These are phyloP conservation scores for Dipodomys spectabilis DNA, from an alignment of 2,113 vertebrate genomes.

Conservation along the genomic window DNA sequence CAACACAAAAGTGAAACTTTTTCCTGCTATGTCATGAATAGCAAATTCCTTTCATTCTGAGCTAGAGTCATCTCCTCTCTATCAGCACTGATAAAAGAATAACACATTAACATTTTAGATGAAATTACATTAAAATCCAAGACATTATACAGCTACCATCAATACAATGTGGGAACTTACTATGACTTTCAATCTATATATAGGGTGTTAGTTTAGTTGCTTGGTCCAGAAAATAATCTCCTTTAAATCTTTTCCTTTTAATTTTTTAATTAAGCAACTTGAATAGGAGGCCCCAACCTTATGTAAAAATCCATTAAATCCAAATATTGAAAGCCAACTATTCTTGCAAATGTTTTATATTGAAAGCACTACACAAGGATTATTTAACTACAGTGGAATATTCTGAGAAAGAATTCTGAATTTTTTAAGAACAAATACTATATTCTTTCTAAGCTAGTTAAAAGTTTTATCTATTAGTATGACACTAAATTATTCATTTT, in stretches of 20 bases:
- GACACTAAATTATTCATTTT: background rate
- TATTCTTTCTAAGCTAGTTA: slow-evolving; percentile 38
- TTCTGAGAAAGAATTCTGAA: background rate
- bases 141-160: background rate
- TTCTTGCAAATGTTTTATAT: background rate
- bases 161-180: background rate
- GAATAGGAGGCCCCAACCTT: slow-evolving; percentile 1
- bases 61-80: background rate
- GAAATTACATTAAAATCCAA: background rate
- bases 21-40: background rate
- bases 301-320: background rate
- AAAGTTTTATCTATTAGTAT: background rate
- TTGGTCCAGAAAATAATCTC: background rate
- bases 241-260: no score
- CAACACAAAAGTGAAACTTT: background rate
- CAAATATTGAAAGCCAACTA: background rate
- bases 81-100: background rate
- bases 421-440: slow-evolving; percentile 31
- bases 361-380: background rate
- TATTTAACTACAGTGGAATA: background rate
- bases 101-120: background rate
- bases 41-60: slow-evolving; percentile 4
- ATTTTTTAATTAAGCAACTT: background rate
- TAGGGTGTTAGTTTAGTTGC: no score
- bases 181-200: background rate